These are phyloP conservation scores for Cremastinae sp. DNA, from an alignment of 2,888 invertebrate genomes.

Conservation along the genomic window DNA sequence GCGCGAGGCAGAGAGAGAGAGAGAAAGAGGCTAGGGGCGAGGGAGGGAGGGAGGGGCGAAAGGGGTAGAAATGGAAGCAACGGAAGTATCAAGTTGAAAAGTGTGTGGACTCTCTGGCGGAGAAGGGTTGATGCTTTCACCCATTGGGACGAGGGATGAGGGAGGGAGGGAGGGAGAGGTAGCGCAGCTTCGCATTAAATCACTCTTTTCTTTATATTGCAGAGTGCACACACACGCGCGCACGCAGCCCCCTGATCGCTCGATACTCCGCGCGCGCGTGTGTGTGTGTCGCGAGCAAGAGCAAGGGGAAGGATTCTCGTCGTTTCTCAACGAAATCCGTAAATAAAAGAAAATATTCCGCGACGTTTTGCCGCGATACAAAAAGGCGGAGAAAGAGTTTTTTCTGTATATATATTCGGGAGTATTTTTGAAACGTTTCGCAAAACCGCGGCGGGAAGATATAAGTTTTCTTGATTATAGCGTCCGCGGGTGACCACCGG, in stretches of 20 bases:
- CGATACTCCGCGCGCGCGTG: background rate
- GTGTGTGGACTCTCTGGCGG: conserved; percentile 11
- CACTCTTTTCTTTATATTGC: conserved; percentile 60
- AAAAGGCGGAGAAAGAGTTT: no score
- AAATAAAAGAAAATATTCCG: no score
- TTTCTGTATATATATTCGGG: no score
- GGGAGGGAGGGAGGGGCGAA: background rate
- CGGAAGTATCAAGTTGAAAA: conserved; percentile 42
- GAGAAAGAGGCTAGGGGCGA: background rate
- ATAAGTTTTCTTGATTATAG: background rate
- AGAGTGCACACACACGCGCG: conserved; percentile 16
- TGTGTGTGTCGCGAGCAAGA: background rate
- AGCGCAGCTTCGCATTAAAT: conserved; percentile 58
- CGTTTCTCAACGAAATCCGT: conserved; percentile 21
- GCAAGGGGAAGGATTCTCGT: conserved; percentile 32
- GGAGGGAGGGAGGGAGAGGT: conserved; percentile 25
- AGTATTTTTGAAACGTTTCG: no score
- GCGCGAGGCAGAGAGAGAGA: background rate
- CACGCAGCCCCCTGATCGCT: background rate
- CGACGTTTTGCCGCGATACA: no score
- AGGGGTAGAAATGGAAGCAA: background rate
- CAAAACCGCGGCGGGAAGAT: background rate
- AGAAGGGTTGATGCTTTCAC: no score
- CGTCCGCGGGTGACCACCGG: no score
- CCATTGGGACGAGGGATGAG: background rate